Base-by-base conservation (phyloP, 64 coral and sea anemone species). In the Porites lutea region DNA sequence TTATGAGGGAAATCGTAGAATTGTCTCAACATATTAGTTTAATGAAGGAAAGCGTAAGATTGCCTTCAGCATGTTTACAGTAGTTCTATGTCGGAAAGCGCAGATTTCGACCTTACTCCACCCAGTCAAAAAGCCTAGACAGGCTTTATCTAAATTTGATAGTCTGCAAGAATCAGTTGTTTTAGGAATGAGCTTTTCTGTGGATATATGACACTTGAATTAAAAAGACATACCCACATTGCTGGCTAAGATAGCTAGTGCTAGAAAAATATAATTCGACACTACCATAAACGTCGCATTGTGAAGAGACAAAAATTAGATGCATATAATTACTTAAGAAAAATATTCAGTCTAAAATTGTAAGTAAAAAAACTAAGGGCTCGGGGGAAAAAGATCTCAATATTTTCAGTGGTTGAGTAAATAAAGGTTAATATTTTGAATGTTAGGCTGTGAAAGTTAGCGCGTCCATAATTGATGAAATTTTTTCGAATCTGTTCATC, bases 11-110 rank as follows among this genome's bases (percentile, higher is more conserved):
- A 60, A 80, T 59, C 5, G 21, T 7, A 61, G 78, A 59, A 82
- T 82, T 78, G 75, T 16, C 18, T 78, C 75, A 78, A 78, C 57
- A 55, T 78, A 78, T 78, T 82, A 82, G 12, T 82, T 48, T 82
- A 65, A 82, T 82, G 79, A 82, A 47, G 79, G 65, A 82, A 82
- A 82, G 59, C 65, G 43, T 65, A 82, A 65, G 23, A 82, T 3
- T 65, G 59, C 79, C 79, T 48, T 65, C 58, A 82, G 79, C 79
- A 82, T 65, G 64, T 12, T 57, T 12, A 57, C 54, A 9, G 54
- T 57, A 21, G 10, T 4, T 62, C 44, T 65, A 22, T 82, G 11
- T 14, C 48, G 3, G 59, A 48, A 65, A 82, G 59, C 79, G 27
- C 79, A 8, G 48, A 65, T 12, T 57, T 65, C 13, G 19, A 19